Conservation (phyloP, 1,140 invertebrate genomes). For the Sitobion miscanthi region DNA sequence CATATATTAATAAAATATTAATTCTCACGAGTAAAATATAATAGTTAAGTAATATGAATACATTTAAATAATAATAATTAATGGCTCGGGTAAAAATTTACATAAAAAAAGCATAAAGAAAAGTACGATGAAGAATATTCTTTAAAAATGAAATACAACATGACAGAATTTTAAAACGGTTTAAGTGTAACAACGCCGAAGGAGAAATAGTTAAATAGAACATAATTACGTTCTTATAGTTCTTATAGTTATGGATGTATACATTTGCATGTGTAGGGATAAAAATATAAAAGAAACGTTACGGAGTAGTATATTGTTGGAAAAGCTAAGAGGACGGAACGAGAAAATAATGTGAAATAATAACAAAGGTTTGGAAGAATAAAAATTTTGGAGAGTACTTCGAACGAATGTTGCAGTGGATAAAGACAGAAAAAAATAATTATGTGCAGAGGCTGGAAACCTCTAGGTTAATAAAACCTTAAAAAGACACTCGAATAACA, state of each 20-base stretch:
- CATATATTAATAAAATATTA: background rate
- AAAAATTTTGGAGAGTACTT: conserved; percentile 13
- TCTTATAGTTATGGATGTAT: background rate
- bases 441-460: conserved; percentile 14
- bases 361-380: background rate
- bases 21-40: background rate
- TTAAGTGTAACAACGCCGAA: background rate
- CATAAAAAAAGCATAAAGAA: background rate
- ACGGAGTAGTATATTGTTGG: background rate
- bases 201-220: conserved; percentile 3
- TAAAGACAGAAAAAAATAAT: conserved; percentile 21
- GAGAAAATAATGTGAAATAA: conserved; percentile 13
- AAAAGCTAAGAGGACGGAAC: background rate
- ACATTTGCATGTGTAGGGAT: background rate
- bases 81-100: background rate
- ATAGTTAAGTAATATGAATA: background rate
- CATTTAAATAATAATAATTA: background rate
- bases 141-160: background rate
- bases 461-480: conserved; percentile 30
- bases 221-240: background rate
- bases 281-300: background rate
- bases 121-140: background rate
- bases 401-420: background rate
- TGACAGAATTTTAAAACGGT: background rate
- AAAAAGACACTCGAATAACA: conserved; percentile 22